Evolutionary conservation across 2,888 invertebrate species (phyloP), one percentile per base, ranked within the genome.

Genomic region (Thalpophila matura): DNA sequence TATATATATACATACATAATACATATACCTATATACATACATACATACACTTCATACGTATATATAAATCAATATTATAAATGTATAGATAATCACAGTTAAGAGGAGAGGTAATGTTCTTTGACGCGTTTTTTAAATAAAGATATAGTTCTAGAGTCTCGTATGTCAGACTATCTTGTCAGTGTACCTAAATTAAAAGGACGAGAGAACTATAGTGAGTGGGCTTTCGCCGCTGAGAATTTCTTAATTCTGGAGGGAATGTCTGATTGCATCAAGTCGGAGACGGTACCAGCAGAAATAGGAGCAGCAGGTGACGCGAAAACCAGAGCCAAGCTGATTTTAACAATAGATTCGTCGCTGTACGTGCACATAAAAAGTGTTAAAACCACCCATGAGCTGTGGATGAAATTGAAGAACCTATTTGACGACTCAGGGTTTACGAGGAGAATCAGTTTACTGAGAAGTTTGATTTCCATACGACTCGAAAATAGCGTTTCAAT

Each of bases 141-240:
- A n/a, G n/a, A n/a, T n/a, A n/a, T n/a, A n/a, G n/a, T n/a, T n/a
- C n/a, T n/a, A n/a, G n/a, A n/a, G n/a, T n/a, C n/a, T n/a, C n/a
- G n/a, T n/a, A n/a, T n/a, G n/a, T n/a, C n/a, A n/a, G n/a, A 68
- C 59, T 68, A 63, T 14, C 31, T 63, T 33, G 63, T 68, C 43
- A 68, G 51, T 33, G 63, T 68, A 35, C 59, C 62, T 35, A 62
- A 53, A 12, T 31, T 53, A 14, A 61, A 55, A 33, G 54, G 61
- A 29, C 50, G 38, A 0, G 50, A 50, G 37, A 50, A 50, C 26
- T 50, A 53, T 14, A 53, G 42, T 14, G 31, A 42, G 33, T 42
- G 53, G 33, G 60, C 60, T 40, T 69, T 64, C 29, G 68, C 60
- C 20, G 68, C 68, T 43, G 68, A 64, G 54, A 69, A 64, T 69